A percentile compares a stretch with the other conserved stretches of the same genome.
phyloP scores from a whole-genome alignment of 2,888 invertebrate genomes.

The Ditula angustiorana region DNA sequence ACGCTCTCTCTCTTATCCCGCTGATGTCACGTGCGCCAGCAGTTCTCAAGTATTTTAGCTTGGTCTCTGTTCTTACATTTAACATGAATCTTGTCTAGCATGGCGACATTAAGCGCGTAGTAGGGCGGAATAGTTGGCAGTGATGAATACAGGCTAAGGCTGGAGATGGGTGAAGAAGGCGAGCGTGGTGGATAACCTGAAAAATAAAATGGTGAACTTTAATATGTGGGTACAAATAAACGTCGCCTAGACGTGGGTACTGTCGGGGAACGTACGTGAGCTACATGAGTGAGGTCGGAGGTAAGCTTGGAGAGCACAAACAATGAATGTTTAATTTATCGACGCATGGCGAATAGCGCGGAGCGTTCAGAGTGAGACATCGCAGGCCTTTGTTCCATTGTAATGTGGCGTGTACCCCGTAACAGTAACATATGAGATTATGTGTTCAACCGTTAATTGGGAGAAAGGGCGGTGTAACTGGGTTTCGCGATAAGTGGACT shows the following conservation, averaged over 20 bases:
- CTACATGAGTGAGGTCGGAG: conserved; percentile 50
- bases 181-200: conserved; percentile 63
- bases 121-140: conserved; percentile 82
- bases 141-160: conserved; percentile 73
- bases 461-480: conserved; percentile 42
- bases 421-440: conserved; percentile 56
- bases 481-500: conserved; percentile 26
- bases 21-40: conserved; percentile 71
- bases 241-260: conserved; percentile 12
- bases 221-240: conserved; percentile 2
- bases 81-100: conserved; percentile 71
- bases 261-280: conserved; percentile 11
- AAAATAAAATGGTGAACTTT: conserved; percentile 46
- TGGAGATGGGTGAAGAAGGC: conserved; percentile 58
- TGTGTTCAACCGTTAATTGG: conserved; percentile 49
- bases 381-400: conserved; percentile 73
- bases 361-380: conserved; percentile 57
- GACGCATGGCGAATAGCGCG: conserved; percentile 49
- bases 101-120: conserved; percentile 76
- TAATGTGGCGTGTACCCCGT: conserved; percentile 48
- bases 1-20: conserved; percentile 54
- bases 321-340: conserved; percentile 70
- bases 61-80: conserved; percentile 60
- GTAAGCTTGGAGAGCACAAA: conserved; percentile 59
- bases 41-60: conserved; percentile 57